Conservation (phyloP, 2,113 vertebrate genomes). For the Paedocypris sp. region DNA sequence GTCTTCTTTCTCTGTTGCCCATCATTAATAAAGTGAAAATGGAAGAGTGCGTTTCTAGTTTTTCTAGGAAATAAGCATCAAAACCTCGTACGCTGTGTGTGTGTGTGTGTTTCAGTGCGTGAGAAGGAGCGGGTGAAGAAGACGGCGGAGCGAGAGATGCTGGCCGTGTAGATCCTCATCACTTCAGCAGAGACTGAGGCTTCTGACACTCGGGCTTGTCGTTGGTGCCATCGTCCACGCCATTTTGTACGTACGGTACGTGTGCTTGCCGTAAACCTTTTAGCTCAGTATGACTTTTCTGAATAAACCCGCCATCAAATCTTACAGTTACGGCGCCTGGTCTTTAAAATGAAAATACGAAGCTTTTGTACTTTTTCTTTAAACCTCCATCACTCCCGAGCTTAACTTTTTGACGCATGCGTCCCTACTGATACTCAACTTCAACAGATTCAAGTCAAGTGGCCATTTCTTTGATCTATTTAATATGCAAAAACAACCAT, state of each 20-base stretch:
- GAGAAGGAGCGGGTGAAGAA: conserved; percentile 47
- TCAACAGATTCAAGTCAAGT: too few relatives aligned
- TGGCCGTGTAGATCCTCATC: conserved; percentile 44
- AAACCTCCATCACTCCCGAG: too few relatives aligned
- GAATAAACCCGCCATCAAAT: too few relatives aligned
- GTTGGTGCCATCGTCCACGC: not conserved
- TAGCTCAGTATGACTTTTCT: not conserved
- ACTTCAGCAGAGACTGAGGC: not conserved
- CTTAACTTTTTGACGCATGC: conserved; percentile 1
- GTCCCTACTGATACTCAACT: too few relatives aligned
- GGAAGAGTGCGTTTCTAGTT: too few relatives aligned
- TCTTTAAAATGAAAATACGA: not conserved
- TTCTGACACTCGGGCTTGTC: not conserved
- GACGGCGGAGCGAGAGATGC: conserved; percentile 50
- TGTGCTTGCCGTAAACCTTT: not conserved
- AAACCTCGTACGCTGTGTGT: too few relatives aligned
- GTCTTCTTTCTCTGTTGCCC: too few relatives aligned
- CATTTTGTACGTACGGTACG: conserved; percentile 12
- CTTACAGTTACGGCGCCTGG: conserved; percentile 3
- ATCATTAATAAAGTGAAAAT: too few relatives aligned
- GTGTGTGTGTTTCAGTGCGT: conserved; percentile 46
- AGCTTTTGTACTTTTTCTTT: too few relatives aligned
- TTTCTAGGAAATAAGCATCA: too few relatives aligned
- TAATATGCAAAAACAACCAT: too few relatives aligned
- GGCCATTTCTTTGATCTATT: too few relatives aligned